These are phyloP conservation scores for Aurelia sp. DNA, from an alignment of 30 jellyfish, hydroid and myxozoan genomes.

Conservation along the genomic window DNA sequence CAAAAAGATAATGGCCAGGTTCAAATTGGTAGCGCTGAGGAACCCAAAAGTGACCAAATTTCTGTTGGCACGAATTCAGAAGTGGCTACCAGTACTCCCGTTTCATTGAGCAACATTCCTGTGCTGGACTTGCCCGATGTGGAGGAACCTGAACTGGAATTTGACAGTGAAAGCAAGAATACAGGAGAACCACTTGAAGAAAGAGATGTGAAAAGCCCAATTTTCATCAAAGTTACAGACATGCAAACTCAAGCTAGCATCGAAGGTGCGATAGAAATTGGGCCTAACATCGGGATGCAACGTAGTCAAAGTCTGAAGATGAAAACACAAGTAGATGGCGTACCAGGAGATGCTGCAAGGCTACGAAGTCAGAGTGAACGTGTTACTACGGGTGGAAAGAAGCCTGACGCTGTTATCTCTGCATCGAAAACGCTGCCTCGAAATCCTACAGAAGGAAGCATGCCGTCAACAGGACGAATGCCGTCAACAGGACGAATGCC, in stretches of 20 bases:
- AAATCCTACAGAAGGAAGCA: neutral
- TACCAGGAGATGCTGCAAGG: neutral
- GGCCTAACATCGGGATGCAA: neutral
- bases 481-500: neutral
- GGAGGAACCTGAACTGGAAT: conserved; percentile 48
- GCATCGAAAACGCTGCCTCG: neutral
- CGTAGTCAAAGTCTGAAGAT: neutral
- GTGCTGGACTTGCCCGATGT: neutral
- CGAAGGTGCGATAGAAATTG: conserved; percentile 51
- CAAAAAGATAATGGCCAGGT: too few species aligned
- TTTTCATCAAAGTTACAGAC: conserved; percentile 60
- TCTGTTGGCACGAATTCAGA: neutral
- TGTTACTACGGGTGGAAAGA: too few species aligned
- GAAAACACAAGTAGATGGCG: neutral
- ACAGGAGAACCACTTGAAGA: conserved; percentile 4
- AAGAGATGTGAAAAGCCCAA: conserved; percentile 47
- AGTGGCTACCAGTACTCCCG: neutral
- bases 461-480: neutral
- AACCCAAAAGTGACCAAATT: too few species aligned
- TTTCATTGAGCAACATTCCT: conserved; percentile 4
- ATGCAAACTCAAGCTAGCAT: conserved; percentile 32
- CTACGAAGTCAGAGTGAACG: neutral
- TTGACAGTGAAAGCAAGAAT: conserved; percentile 1
- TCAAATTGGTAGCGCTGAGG: too few species aligned
- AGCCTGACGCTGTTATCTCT: neutral